Conservation (phyloP, 2,888 invertebrate species). For the Aphidius colemani region DNA sequence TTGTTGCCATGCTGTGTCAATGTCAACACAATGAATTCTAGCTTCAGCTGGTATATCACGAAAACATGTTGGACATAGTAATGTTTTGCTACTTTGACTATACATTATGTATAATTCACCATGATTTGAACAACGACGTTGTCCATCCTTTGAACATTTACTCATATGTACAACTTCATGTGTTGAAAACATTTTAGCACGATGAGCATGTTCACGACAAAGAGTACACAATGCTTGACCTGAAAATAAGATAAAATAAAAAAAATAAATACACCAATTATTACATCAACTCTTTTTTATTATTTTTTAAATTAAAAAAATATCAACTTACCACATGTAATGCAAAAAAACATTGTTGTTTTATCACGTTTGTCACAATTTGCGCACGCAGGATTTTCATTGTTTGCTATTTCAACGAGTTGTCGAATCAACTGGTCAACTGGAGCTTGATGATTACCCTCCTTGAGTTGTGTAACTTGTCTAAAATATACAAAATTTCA, state of each 20-base stretch:
- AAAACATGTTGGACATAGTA: conserved; percentile 78
- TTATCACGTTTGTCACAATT: conserved; percentile 76
- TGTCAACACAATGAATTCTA: conserved; percentile 72
- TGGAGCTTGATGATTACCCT: conserved; percentile 67
- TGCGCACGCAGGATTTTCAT: conserved; percentile 75
- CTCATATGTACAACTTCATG: conserved; percentile 77
- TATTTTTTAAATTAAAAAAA: background rate
- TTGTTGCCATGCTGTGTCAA: conserved; percentile 76
- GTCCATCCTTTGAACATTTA: conserved; percentile 71
- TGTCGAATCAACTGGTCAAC: conserved; percentile 72
- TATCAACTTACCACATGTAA: conserved; percentile 68
- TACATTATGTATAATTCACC: conserved; percentile 78
- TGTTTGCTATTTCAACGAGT: conserved; percentile 72
- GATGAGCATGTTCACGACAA: conserved; percentile 75
- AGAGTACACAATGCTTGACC: conserved; percentile 74
- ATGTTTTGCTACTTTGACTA: conserved; percentile 70
- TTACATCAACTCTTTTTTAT: conserved; percentile 1
- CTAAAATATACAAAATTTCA: no score
- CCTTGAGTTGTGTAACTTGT: conserved; percentile 68
- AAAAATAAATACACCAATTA: no score
- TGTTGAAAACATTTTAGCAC: conserved; percentile 77
- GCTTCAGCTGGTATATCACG: conserved; percentile 71
- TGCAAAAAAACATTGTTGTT: conserved; percentile 77
- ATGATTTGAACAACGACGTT: conserved; percentile 71
- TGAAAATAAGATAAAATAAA: no score